A percentile compares a stretch with the other conserved stretches of the same genome.
Conservation (phyloP, 2,113 vertebrate species). For the Oostethus manadensis region DNA sequence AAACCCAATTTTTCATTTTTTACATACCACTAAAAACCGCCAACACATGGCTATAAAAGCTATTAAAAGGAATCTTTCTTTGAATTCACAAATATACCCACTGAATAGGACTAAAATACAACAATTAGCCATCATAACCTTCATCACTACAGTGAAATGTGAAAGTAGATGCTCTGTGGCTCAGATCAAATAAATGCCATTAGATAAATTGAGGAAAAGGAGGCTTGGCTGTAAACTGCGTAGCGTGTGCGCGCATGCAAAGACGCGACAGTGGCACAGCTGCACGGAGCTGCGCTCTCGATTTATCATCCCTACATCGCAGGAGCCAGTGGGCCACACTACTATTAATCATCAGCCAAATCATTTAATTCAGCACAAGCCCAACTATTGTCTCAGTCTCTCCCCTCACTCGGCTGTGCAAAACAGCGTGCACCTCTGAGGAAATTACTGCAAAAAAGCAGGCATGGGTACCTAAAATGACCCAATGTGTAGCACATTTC, state of each 20-base stretch:
- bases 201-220: constrained; percentile 67
- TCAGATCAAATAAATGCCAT: constrained; percentile 64
- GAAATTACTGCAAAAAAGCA: constrained; percentile 33
- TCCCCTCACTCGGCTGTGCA: constrained; percentile 51
- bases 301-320: constrained; percentile 74
- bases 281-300: constrained; percentile 63
- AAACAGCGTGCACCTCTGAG: constrained; percentile 52
- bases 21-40: constrained; percentile 31
- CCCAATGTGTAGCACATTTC: constrained; percentile 19
- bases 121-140: constrained; percentile 27
- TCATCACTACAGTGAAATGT: constrained; percentile 41
- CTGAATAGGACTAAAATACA: constrained; percentile 17
- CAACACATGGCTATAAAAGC: constrained; percentile 10
- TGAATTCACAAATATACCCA: constrained; percentile 30
- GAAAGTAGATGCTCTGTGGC: constrained; percentile 45
- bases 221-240: constrained; percentile 66
- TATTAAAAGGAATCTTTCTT: constrained; percentile 21
- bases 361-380: constrained; percentile 71
- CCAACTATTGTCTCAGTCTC: constrained; percentile 68
- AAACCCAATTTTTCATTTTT: constrained; percentile 35
- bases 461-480: constrained; percentile 29
- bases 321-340: constrained; percentile 65
- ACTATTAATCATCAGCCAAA: constrained; percentile 76
- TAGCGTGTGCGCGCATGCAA: constrained; percentile 58
- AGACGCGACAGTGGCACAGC: constrained; percentile 69